These are phyloP conservation scores for Aleiodes testaceus DNA, from an alignment of 2,888 invertebrate species.

Conservation along the genomic window DNA sequence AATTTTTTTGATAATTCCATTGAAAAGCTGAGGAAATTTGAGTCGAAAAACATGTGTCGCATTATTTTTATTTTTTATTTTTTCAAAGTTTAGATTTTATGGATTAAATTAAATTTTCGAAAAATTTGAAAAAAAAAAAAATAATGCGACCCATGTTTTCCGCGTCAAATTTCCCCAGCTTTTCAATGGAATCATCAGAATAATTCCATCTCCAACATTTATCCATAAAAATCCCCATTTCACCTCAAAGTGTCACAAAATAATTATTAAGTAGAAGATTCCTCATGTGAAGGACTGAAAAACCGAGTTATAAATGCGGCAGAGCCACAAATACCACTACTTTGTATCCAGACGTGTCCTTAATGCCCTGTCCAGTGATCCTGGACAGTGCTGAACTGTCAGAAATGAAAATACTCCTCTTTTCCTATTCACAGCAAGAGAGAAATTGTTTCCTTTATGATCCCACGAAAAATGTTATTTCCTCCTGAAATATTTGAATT, in stretches of 20 bases:
- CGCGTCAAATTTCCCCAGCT: no score
- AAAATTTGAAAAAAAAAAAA: no score
- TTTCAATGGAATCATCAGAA: no score
- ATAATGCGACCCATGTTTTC: no score
- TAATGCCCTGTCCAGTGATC: constrained; percentile 51
- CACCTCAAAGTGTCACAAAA: constrained; percentile 56
- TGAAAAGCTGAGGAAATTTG: no score
- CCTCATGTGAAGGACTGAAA: constrained; percentile 44
- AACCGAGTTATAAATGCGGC: constrained; percentile 64
- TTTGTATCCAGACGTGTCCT: constrained; percentile 61
- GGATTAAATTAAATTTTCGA: no score
- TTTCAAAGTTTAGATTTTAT: no score
- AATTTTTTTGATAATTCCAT: no score
- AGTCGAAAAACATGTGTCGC: no score
- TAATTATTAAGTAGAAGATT: constrained; percentile 65
- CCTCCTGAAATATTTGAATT: constrained; percentile 26
- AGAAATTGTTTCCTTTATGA: constrained; percentile 46
- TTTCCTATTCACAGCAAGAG: constrained; percentile 13
- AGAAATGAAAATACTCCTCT: constrained; percentile 39
- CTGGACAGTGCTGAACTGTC: constrained; percentile 52
- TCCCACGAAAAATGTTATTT: constrained; percentile 40
- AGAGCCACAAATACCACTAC: constrained; percentile 57
- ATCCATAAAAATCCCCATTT: background rate
- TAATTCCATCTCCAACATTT: no score
- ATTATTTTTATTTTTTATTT: no score